Evolutionary conservation across 2,113 vertebrate species (phyloP), one percentile per base, ranked within the genome.

Genomic region (Paedocypris sp.): DNA sequence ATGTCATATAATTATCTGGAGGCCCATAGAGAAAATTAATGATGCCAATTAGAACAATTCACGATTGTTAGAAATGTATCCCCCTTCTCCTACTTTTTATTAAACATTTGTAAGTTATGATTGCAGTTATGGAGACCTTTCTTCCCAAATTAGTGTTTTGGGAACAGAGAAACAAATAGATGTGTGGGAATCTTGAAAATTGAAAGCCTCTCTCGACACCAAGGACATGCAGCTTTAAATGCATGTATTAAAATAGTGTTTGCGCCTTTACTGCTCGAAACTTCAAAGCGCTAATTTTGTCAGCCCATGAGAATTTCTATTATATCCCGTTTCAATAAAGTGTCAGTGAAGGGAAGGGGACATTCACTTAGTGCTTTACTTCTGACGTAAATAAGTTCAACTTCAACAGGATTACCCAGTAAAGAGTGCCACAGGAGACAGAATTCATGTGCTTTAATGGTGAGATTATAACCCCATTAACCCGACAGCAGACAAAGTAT

Each of bases 401-500:
- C 84, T 79, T 77, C 84, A 84, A 85, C 73, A 80, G 82, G 75
- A 80, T 85, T 84, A 79, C 80, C 70, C 82, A 83, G 73, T 83
- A 79, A 81, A 79, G 51, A 83, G 63, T 76, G 65, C 75, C 83
- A 86, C 79, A 60, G 66, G 75, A 81, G 85, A 85, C 80, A 75
- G 79, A 83, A 85, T 75, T 75, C 69, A 86, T 87, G 76, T 84
- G 66, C 71, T 83, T 87, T 84, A 86, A 85, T 81, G 80, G 74
- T 58, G 64, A 81, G 79, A 86, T 85, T 87, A 82, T 86, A 88
- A 86, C 77, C 68, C 75, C 64, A 83, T 86, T 84, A 86, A 80
- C 78, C 80, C 70, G 66, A 80, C 51, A 74, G 77, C 59, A 68
- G 60, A 72, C 18, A 61, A 79, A 82, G 82, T 79, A 15, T 19